Percentiles rank a stretch among this genome's conserved stretches.
Conservation (phyloP, 2,888 invertebrate genomes). For the Charanyca ferruginea region DNA sequence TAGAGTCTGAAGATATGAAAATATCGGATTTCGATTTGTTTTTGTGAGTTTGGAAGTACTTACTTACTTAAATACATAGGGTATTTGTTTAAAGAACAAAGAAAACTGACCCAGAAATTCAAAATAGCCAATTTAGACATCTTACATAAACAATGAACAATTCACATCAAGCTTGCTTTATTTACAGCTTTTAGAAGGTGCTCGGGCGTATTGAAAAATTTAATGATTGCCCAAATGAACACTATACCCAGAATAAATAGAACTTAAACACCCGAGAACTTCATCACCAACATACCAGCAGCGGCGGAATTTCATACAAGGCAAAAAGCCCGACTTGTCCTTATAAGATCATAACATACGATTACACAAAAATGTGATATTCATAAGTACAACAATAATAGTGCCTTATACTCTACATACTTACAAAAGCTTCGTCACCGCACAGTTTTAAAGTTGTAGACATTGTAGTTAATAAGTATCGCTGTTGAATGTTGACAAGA, state of each 20-base stretch:
- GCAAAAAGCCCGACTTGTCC: too few relatives aligned
- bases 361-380: background rate
- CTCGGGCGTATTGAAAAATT: too few relatives aligned
- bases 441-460: conserved; percentile 1
- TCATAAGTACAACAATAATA: background rate
- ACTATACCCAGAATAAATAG: background rate
- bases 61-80: too few relatives aligned
- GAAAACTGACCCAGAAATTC: too few relatives aligned
- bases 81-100: too few relatives aligned
- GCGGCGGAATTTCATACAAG: too few relatives aligned
- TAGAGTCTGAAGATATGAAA: background rate
- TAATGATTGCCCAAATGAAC: too few relatives aligned
- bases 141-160: background rate
- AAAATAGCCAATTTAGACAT: background rate
- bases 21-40: too few relatives aligned
- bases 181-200: conserved; percentile 28
- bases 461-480: conserved; percentile 16
- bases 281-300: conserved; percentile 9
- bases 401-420: conserved; percentile 4
- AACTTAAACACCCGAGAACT: background rate
- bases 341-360: too few relatives aligned
- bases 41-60: too few relatives aligned
- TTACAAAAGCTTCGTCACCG: conserved; percentile 10
- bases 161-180: conserved; percentile 6
- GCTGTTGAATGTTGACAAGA: conserved; percentile 7